Conservation (phyloP, 2,797 vertebrate species). For the Melanotaenia pygmaea region DNA sequence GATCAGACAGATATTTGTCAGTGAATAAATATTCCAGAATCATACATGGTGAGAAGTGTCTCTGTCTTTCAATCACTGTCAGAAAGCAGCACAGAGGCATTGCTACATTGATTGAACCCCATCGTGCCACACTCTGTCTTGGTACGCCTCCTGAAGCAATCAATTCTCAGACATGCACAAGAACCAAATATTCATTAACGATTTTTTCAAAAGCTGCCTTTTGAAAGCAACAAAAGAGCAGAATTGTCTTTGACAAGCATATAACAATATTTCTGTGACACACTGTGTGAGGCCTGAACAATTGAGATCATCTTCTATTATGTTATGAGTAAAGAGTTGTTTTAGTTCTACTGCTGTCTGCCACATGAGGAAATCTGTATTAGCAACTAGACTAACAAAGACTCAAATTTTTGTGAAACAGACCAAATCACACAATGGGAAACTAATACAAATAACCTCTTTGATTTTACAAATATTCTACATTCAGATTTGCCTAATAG, state of each 20-base stretch:
- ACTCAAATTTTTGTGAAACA: constrained; percentile 35
- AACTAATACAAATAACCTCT: constrained; percentile 33
- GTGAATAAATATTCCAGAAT: constrained; percentile 65
- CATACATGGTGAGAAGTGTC: constrained; percentile 63
- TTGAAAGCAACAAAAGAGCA: constrained; percentile 66
- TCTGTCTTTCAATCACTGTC: constrained; percentile 80
- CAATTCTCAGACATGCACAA: constrained; percentile 67
- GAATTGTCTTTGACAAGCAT: constrained; percentile 65
- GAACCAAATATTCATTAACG: constrained; percentile 80
- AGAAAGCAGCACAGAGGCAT: constrained; percentile 59
- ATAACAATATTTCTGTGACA: constrained; percentile 63
- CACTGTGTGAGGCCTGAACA: constrained; percentile 59
- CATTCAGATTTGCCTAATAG: background rate
- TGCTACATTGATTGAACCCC: constrained; percentile 67
- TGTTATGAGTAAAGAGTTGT: constrained; percentile 49
- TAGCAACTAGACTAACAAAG: constrained; percentile 32
- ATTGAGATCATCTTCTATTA: constrained; percentile 68
- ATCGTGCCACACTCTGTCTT: constrained; percentile 59
- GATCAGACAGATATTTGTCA: constrained; percentile 79
- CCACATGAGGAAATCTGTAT: constrained; percentile 35
- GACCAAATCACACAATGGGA: constrained; percentile 17
- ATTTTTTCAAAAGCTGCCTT: constrained; percentile 73
- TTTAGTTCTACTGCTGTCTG: constrained; percentile 40
- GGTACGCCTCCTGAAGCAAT: constrained; percentile 74
- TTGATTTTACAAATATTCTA: constrained; percentile 29